phyloP scores from a whole-genome alignment of 2,888 invertebrate genomes.

The Agrilus cyanescens region DNA sequence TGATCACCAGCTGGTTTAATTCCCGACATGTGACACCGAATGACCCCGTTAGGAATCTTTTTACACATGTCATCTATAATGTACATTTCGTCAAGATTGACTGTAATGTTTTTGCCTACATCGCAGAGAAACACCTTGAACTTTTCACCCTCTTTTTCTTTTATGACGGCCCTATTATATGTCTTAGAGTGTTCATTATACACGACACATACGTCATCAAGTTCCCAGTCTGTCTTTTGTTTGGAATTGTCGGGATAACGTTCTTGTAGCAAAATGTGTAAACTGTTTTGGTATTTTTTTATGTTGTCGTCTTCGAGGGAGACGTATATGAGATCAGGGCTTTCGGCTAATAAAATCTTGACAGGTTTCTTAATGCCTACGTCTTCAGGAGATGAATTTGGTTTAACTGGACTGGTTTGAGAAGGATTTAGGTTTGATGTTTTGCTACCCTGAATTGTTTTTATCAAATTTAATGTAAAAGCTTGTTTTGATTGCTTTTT shows the following conservation, averaged over 20 bases:
- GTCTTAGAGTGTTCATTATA: conserved; percentile 38
- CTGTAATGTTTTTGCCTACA: conserved; percentile 43
- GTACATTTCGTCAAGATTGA: conserved; percentile 38
- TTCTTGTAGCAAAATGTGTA: conserved; percentile 44
- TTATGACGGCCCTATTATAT: conserved; percentile 53
- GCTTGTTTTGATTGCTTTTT: conserved; percentile 10
- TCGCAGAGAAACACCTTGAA: conserved; percentile 54
- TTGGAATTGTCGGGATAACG: conserved; percentile 25
- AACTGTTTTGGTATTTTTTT: conserved; percentile 14
- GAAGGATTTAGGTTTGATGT: not conserved
- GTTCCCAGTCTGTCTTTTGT: conserved; percentile 35
- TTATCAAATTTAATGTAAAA: conserved; percentile 14
- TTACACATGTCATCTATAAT: conserved; percentile 41
- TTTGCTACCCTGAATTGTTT: conserved; percentile 10
- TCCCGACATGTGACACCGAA: conserved; percentile 57
- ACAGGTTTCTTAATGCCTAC: conserved; percentile 19
- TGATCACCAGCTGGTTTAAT: conserved; percentile 56
- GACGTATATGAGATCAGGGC: conserved; percentile 26
- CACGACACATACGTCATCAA: conserved; percentile 39
- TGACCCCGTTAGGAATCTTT: conserved; percentile 43
- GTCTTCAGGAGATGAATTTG: conserved; percentile 13
- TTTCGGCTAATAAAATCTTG: conserved; percentile 22
- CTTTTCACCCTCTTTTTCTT: conserved; percentile 32
- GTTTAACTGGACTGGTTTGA: conserved; percentile 9
- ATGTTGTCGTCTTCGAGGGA: conserved; percentile 4